These are phyloP conservation scores for Drosophila nr. perissopoda DNA, from an alignment of 2,888 invertebrate genomes.

Conservation along the genomic window DNA sequence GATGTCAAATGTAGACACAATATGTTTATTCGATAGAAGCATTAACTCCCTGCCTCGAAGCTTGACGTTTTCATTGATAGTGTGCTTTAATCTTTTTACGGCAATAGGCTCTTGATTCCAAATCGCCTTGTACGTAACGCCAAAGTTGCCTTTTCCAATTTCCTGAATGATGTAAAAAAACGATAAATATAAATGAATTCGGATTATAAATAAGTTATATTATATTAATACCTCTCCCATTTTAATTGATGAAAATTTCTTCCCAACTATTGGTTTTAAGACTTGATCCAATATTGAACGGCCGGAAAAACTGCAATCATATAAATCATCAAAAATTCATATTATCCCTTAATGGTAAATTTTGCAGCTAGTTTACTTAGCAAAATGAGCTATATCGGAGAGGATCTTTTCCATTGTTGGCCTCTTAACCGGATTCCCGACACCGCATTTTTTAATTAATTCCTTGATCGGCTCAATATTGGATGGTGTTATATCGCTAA, in stretches of 20 bases:
- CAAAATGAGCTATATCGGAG: neutral
- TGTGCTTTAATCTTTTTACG: neutral
- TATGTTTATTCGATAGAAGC: neutral
- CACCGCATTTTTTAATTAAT: neutral
- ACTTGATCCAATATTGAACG: neutral
- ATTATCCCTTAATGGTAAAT: neutral
- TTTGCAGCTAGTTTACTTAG: neutral
- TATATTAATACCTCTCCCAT: neutral
- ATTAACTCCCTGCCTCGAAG: neutral
- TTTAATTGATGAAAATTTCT: too few relatives aligned
- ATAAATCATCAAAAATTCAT: neutral
- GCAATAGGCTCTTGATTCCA: neutral
- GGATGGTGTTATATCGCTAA: neutral
- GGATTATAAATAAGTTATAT: too few relatives aligned
- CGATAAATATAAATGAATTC: neutral
- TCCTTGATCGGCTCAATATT: neutral
- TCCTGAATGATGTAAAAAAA: neutral
- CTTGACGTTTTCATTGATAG: neutral
- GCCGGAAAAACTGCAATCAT: neutral
- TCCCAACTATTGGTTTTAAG: neutral
- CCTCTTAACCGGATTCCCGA: neutral
- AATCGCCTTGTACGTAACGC: neutral
- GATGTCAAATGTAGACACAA: neutral
- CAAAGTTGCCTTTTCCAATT: slow-evolving; percentile 1
- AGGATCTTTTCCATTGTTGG: neutral